Percentiles rank a stretch among this genome's conserved stretches.
Conservation (phyloP, 1,140 invertebrate genomes). For the Micrasema longulum region DNA sequence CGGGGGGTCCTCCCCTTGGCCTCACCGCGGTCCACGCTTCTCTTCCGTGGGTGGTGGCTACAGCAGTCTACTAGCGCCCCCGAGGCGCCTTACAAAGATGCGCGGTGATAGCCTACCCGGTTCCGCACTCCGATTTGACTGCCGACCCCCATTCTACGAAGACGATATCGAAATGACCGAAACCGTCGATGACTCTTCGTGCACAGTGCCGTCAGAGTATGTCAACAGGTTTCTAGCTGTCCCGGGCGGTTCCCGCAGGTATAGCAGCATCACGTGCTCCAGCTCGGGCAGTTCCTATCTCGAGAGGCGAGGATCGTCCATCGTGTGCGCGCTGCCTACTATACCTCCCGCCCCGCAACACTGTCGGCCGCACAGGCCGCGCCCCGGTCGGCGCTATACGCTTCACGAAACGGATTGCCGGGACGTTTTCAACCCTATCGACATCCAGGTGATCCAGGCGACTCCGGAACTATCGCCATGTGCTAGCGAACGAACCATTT, state of each 20-base stretch:
- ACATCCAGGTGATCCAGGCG: slow-evolving; percentile 81
- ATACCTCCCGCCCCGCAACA: slow-evolving; percentile 64
- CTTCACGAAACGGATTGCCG: slow-evolving; percentile 67
- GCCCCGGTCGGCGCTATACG: slow-evolving; percentile 67
- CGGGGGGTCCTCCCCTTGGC: slow-evolving; percentile 65
- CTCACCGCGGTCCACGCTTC: slow-evolving; percentile 68
- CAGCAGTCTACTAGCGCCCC: slow-evolving; percentile 75
- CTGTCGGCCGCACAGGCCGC: slow-evolving; percentile 60
- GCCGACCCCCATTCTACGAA: slow-evolving; percentile 61
- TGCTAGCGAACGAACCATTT: slow-evolving; percentile 74
- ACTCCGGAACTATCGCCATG: slow-evolving; percentile 86
- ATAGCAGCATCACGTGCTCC: slow-evolving; percentile 84
- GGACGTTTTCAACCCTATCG: slow-evolving; percentile 77
- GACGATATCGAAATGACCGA: slow-evolving; percentile 65
- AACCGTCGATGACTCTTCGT: slow-evolving; percentile 61
- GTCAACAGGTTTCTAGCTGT: slow-evolving; percentile 64
- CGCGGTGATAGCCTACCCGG: slow-evolving; percentile 69
- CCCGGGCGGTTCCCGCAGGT: slow-evolving; percentile 71
- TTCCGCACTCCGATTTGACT: slow-evolving; percentile 68
- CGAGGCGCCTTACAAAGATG: slow-evolving; percentile 68
- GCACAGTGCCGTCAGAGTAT: slow-evolving; percentile 58
- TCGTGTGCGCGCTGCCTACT: slow-evolving; percentile 76
- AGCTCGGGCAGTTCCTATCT: slow-evolving; percentile 85
- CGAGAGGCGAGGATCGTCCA: slow-evolving; percentile 80
- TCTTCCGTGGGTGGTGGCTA: slow-evolving; percentile 79